Evolutionary conservation across 64 coral and sea anemone genomes (phyloP).

Genomic region (Hydrozoanthus tunicans): DNA sequence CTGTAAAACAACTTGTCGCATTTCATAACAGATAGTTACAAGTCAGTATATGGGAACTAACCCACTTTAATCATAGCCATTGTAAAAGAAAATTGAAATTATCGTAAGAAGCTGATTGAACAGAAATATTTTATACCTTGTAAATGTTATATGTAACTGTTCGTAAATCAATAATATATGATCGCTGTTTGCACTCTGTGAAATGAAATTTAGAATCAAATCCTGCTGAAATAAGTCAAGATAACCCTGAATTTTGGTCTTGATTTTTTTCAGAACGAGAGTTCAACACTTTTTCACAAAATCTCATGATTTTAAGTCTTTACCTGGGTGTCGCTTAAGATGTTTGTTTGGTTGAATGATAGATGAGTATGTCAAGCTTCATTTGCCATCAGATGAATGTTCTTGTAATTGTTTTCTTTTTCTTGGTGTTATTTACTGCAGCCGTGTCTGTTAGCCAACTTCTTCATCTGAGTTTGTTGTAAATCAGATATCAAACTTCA

Average conservation of each 20-base stretch:
- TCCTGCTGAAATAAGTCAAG: neutral
- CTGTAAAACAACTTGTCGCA: neutral
- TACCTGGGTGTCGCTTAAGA: too few relatives aligned
- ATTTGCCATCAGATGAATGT: too few relatives aligned
- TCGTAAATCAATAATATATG: slow-evolving; percentile 34
- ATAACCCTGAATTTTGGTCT: neutral
- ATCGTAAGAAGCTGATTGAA: slow-evolving; percentile 37
- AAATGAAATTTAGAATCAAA: neutral
- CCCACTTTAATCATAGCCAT: slow-evolving; percentile 32
- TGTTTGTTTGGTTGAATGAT: too few relatives aligned
- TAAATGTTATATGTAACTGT: slow-evolving; percentile 26
- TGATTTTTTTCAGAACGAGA: neutral
- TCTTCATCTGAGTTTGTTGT: too few relatives aligned
- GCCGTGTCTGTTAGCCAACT: too few relatives aligned
- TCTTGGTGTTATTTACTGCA: too few relatives aligned
- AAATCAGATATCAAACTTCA: neutral
- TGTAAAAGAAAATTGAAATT: slow-evolving; percentile 33
- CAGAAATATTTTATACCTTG: slow-evolving; percentile 50
- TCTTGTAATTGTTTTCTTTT: too few relatives aligned
- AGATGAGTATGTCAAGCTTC: too few relatives aligned
- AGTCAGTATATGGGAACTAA: neutral
- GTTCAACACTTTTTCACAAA: too few relatives aligned
- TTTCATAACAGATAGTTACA: neutral
- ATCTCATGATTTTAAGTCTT: too few relatives aligned
- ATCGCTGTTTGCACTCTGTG: slow-evolving; percentile 1